Base-by-base conservation (phyloP, 2,797 vertebrate species). In the Sebastes hopkinsi region DNA sequence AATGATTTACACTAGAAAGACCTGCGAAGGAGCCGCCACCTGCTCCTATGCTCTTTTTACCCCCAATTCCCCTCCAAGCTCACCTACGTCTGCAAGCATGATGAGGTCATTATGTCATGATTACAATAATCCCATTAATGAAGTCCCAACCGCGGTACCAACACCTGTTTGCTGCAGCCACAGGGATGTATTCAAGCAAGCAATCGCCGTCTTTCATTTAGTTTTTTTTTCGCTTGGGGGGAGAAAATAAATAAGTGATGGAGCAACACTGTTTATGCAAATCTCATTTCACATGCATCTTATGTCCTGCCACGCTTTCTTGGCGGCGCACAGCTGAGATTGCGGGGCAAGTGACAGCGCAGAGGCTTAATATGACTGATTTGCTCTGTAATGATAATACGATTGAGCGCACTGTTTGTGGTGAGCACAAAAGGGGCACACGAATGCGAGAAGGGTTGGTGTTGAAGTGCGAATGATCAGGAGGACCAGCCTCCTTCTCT, bases 261-360 rank as follows among this genome's bases (percentile, higher is more conserved):
- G 85, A 91, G 84, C 87, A 83, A 88, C 82, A 83, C 87, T 92
- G 84, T 89, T 94, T 91, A 94, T 90, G 92, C 89, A 94, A 95
- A 95, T 94, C 92, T 90, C 82, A 87, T 95, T 94, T 93, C 87
- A 84, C 90, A 89, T 87, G 88, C 85, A 36, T 94, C 92, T 93
- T 87, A 88, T 66, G 87, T 86, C 88, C 90, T 73, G 88, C 80
- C 86, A 88, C 69, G 75, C 88, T 91, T 64, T 81, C 83, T 88
- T 87, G 89, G 87, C 89, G 81, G 85, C 46, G 52, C 87, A 70
- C 83, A 82, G 91, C 92, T 74, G 79, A 91, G 86, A 89, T 77
- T 86, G 84, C 30, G 58, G 88, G 69, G 87, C 83, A 67, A 94
- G 82, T 93, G 92, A 93, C 94, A 92, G 91, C 67, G 42, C 75